Percentiles rank a stretch among this genome's conserved stretches.
Evolutionary conservation across 2,797 vertebrate species (phyloP).

Genomic region (Acipenser ruthenus): DNA sequence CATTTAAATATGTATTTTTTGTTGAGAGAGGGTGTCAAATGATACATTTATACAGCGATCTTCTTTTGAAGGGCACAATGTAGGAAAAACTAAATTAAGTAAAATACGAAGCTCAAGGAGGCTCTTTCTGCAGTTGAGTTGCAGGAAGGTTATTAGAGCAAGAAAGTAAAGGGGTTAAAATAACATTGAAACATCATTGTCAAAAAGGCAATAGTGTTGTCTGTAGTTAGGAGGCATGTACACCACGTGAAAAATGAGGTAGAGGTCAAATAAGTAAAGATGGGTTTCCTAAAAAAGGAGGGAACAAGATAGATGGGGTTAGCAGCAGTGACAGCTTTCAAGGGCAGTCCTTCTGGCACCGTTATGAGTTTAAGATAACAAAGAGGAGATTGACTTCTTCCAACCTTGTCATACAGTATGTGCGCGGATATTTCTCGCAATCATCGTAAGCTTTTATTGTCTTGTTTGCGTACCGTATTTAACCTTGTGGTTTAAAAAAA

Average conservation of each 20-base stretch:
- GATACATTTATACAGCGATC: no score
- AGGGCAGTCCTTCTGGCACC: slow-evolving; percentile 6
- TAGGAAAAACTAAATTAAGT: no score
- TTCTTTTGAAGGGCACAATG: no score
- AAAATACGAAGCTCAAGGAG: no score
- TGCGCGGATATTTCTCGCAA: not conserved
- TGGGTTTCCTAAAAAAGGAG: slow-evolving; percentile 13
- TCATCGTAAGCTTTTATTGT: not conserved
- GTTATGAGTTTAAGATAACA: slow-evolving; percentile 12
- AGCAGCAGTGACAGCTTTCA: slow-evolving; percentile 13
- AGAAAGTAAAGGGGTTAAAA: not conserved
- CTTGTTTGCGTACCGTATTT: not conserved
- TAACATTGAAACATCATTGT: not conserved
- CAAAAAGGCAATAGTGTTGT: not conserved
- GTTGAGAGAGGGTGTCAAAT: no score
- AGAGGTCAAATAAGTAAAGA: slow-evolving; percentile 12
- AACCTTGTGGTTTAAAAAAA: no score
- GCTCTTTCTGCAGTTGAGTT: no score
- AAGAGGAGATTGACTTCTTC: slow-evolving; percentile 13
- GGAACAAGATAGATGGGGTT: slow-evolving; percentile 16
- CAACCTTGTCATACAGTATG: slow-evolving; percentile 9
- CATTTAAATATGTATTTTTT: no score
- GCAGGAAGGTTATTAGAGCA: no score
- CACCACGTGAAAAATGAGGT: not conserved
- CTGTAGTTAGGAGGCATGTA: not conserved